A percentile compares a stretch with the other conserved stretches of the same genome.
phyloP scores from a whole-genome alignment of 2,888 invertebrate genomes.

The Molanna angustata region DNA sequence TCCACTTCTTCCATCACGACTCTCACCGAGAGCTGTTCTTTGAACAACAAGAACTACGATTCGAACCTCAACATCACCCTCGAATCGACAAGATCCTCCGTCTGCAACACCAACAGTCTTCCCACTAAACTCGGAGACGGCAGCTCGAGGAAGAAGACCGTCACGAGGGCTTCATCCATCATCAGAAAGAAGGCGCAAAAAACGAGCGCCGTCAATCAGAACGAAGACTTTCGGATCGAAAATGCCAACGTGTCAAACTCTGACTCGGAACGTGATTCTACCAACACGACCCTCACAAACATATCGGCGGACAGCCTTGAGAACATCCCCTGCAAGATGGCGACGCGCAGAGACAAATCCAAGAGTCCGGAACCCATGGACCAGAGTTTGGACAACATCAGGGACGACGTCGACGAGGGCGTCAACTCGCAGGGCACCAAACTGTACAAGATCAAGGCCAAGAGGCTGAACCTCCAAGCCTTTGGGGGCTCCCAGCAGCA shows the following conservation, averaged over 20 bases:
- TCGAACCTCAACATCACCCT: slow-evolving; percentile 36
- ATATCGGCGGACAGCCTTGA: slow-evolving; percentile 52
- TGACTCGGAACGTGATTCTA: slow-evolving; percentile 50
- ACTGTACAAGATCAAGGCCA: slow-evolving; percentile 51
- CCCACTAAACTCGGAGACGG: slow-evolving; percentile 13
- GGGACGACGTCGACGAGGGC: slow-evolving; percentile 49
- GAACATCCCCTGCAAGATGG: slow-evolving; percentile 40
- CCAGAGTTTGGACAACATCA: slow-evolving; percentile 50
- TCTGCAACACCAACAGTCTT: slow-evolving; percentile 20
- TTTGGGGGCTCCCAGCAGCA: slow-evolving; percentile 40
- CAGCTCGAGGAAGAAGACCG: slow-evolving; percentile 43
- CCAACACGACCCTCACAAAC: slow-evolving; percentile 52
- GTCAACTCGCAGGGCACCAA: slow-evolving; percentile 53
- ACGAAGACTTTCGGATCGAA: slow-evolving; percentile 40
- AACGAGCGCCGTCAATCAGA: slow-evolving; percentile 48
- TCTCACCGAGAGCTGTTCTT: slow-evolving; percentile 21
- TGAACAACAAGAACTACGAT: slow-evolving; percentile 47
- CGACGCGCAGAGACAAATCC: slow-evolving; percentile 51
- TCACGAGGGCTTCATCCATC: slow-evolving; percentile 34
- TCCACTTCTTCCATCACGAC: slow-evolving; percentile 25
- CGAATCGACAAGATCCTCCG: slow-evolving; percentile 34
- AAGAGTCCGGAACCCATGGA: slow-evolving; percentile 49
- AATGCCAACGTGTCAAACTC: slow-evolving; percentile 38
- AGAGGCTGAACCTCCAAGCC: slow-evolving; percentile 48
- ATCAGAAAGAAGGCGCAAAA: slow-evolving; percentile 45